These are phyloP conservation scores for Apteryx owenii DNA, from an alignment of 2,113 vertebrate genomes.

Conservation along the genomic window DNA sequence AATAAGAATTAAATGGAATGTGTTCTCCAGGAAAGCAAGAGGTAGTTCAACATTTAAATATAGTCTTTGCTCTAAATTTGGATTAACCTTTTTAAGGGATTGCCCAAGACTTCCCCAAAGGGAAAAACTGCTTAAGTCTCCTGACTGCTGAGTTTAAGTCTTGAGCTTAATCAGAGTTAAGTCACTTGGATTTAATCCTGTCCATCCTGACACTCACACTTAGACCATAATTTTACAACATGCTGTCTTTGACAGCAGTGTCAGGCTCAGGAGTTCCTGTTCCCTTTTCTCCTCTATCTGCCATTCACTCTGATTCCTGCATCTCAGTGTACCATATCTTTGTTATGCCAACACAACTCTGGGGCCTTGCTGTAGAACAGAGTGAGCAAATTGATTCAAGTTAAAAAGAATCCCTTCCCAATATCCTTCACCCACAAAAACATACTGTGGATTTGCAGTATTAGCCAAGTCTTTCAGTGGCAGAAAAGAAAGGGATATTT, in stretches of 20 bases:
- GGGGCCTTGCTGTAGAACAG: neutral
- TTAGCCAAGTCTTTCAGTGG: neutral
- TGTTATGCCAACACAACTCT: neutral
- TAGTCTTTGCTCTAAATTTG: too few species aligned
- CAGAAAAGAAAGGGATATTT: neutral
- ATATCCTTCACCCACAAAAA: neutral
- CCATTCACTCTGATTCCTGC: neutral
- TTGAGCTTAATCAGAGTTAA: slow-evolving; percentile 3
- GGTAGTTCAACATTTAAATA: neutral
- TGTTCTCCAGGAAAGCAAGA: neutral
- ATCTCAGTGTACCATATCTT: fast-evolving
- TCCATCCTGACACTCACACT: neutral
- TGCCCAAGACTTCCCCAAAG: neutral
- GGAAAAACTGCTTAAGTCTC: neutral
- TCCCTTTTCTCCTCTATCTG: neutral
- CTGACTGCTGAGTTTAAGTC: neutral
- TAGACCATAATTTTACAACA: neutral
- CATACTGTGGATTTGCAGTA: neutral
- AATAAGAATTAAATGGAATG: neutral
- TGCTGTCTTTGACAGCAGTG: neutral
- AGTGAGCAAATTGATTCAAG: neutral
- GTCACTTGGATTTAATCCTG: slow-evolving; percentile 13
- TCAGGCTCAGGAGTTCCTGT: neutral
- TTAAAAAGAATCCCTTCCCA: neutral
- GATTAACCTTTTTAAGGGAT: neutral